Percentiles rank a stretch among this genome's conserved stretches.
phyloP scores from a whole-genome alignment of 1,140 invertebrate species.

The Bombyx mandarina region DNA sequence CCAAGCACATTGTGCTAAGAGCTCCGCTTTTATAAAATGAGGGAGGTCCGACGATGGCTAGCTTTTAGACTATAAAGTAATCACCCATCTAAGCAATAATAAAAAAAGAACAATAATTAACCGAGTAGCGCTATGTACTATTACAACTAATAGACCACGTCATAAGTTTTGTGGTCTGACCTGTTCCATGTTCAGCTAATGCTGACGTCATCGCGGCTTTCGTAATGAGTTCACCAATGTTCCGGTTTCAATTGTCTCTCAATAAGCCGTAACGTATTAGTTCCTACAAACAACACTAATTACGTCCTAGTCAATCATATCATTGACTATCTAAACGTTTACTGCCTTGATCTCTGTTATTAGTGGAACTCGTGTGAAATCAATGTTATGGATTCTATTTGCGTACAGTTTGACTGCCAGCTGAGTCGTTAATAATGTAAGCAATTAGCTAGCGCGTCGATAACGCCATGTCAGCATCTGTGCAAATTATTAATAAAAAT shows the following conservation, averaged over 20 bases:
- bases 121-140: too few relatives aligned
- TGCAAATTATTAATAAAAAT: conserved; percentile 22
- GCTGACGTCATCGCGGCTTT: conserved; percentile 26
- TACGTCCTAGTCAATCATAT: conserved; percentile 41
- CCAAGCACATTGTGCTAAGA: too few relatives aligned
- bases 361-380: too few relatives aligned
- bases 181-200: conserved; percentile 13
- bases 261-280: conserved; percentile 2
- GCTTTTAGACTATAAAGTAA: too few relatives aligned
- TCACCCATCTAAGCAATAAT: too few relatives aligned
- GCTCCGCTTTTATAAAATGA: too few relatives aligned
- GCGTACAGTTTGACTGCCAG: conserved; percentile 34
- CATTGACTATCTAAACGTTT: conserved; percentile 18
- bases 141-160: too few relatives aligned
- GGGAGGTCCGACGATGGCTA: too few relatives aligned
- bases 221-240: conserved; percentile 25
- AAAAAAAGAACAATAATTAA: too few relatives aligned
- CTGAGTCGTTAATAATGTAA: conserved; percentile 44
- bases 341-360: too few relatives aligned
- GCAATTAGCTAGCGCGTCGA: conserved; percentile 55
- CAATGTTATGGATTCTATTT: conserved; percentile 29
- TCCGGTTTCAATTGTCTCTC: conserved; percentile 16
- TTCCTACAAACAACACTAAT: too few relatives aligned
- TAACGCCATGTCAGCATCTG: conserved; percentile 42
- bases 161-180: conserved; percentile 8